Evolutionary conservation across 30 jellyfish, hydroid and myxozoan genomes (phyloP).

Genomic region (Aurelia aurita complex sp. Pacific): DNA sequence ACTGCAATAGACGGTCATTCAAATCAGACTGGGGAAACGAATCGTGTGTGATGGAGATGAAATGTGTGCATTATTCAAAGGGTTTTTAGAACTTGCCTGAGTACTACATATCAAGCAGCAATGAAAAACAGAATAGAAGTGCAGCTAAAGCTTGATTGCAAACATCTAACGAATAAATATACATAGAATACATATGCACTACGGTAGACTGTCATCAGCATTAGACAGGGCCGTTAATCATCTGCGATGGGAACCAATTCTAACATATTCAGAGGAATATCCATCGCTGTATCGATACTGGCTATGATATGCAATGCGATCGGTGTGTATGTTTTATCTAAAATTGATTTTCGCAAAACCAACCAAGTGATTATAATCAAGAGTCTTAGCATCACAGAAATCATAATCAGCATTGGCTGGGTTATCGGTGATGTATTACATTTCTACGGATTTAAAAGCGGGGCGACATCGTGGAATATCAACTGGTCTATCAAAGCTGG

Average conservation of each 20-base stretch:
- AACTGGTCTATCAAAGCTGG: not conserved
- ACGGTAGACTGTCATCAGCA: too few species aligned
- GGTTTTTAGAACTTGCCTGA: too few species aligned
- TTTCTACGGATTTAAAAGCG: not conserved
- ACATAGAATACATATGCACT: too few species aligned
- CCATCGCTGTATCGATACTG: not conserved
- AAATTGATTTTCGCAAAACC: not conserved
- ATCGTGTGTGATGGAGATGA: too few species aligned
- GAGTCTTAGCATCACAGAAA: constrained; percentile 11
- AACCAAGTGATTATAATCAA: constrained; percentile 25
- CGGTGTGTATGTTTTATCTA: constrained; percentile 10
- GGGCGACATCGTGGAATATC: not conserved
- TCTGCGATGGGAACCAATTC: not conserved
- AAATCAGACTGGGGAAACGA: too few species aligned
- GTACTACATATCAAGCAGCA: too few species aligned
- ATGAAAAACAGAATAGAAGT: too few species aligned
- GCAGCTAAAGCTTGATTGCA: too few species aligned
- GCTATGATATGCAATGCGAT: not conserved
- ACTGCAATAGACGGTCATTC: too few species aligned
- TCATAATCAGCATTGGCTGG: constrained; percentile 12
- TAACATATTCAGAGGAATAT: not conserved
- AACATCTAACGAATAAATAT: too few species aligned
- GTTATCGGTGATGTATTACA: not conserved
- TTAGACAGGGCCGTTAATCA: too few species aligned
- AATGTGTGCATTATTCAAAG: too few species aligned